Percentiles rank a stretch among this genome's conserved stretches.
These are phyloP conservation scores for Octopus bimaculoides DNA, from an alignment of 1,140 invertebrate genomes.

Conservation along the genomic window DNA sequence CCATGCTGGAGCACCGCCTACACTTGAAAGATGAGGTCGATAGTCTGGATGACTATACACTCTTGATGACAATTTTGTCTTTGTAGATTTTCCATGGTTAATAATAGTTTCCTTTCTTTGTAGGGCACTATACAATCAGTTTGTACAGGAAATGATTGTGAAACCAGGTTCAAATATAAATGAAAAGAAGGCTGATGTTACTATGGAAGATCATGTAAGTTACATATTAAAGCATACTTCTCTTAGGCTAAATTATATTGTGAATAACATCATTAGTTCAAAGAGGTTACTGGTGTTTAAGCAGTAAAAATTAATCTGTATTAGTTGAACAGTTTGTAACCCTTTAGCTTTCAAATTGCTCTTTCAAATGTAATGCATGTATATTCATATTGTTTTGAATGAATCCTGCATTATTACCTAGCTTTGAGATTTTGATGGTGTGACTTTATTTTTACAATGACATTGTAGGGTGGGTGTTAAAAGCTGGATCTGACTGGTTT, in stretches of 20 bases:
- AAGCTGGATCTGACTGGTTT: too few species aligned
- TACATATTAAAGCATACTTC: neutral
- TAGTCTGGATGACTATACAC: neutral
- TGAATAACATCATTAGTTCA: neutral
- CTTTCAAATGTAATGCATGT: too few species aligned
- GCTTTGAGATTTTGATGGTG: too few species aligned
- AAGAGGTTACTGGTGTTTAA: neutral
- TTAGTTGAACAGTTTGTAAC: too few species aligned
- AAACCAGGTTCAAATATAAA: conserved; percentile 51
- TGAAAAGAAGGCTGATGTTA: conserved; percentile 56
- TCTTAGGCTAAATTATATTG: too few species aligned
- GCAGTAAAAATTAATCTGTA: neutral
- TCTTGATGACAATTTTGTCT: neutral
- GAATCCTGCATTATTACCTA: too few species aligned
- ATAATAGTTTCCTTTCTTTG: conserved; percentile 12
- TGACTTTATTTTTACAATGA: too few species aligned
- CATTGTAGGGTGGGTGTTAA: too few species aligned
- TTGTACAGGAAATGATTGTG: conserved; percentile 69
- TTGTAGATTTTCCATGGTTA: neutral
- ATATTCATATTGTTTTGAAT: too few species aligned
- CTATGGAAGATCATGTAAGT: conserved; percentile 54
- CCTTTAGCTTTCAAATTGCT: too few species aligned
- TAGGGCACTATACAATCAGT: conserved; percentile 62
- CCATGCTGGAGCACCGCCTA: too few species aligned
- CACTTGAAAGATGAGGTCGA: neutral